phyloP scores from a whole-genome alignment of 2,113 vertebrate species.

The Melanerpes aurifrons region DNA sequence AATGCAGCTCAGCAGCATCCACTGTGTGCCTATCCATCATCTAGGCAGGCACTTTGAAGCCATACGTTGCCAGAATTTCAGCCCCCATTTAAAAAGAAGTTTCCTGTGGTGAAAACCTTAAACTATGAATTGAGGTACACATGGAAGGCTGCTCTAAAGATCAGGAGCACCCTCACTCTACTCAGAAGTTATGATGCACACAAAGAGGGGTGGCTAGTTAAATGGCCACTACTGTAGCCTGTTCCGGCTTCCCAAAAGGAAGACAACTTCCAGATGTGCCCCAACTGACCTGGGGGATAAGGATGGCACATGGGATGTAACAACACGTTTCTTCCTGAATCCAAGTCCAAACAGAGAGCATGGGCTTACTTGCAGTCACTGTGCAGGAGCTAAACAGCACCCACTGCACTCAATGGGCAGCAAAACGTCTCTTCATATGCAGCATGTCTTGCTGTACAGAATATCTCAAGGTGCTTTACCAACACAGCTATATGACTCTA shows the following conservation, averaged over 20 bases:
- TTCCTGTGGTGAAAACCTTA: not conserved
- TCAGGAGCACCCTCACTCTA: not conserved
- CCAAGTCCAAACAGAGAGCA: not conserved
- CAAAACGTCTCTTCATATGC: not conserved
- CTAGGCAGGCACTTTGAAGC: not conserved
- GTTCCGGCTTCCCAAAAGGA: not conserved
- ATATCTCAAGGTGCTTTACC: not conserved
- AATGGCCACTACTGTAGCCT: not conserved
- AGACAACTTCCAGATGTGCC: not conserved
- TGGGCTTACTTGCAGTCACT: not conserved
- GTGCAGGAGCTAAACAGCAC: not conserved
- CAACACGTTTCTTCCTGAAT: not conserved
- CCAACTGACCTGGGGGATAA: not conserved
- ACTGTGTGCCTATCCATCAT: not conserved
- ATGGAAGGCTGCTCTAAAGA: not conserved
- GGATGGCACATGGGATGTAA: not conserved
- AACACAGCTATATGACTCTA: not conserved
- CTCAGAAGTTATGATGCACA: not conserved
- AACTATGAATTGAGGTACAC: not conserved
- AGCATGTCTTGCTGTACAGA: not conserved
- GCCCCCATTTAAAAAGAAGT: not conserved
- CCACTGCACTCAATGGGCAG: accelerated
- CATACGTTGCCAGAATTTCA: not conserved
- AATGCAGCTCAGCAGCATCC: slow-evolving; percentile 5
- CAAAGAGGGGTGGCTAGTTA: not conserved